Evolutionary conservation across 2,888 invertebrate genomes (phyloP).

Genomic region (Laspeyria flexula): DNA sequence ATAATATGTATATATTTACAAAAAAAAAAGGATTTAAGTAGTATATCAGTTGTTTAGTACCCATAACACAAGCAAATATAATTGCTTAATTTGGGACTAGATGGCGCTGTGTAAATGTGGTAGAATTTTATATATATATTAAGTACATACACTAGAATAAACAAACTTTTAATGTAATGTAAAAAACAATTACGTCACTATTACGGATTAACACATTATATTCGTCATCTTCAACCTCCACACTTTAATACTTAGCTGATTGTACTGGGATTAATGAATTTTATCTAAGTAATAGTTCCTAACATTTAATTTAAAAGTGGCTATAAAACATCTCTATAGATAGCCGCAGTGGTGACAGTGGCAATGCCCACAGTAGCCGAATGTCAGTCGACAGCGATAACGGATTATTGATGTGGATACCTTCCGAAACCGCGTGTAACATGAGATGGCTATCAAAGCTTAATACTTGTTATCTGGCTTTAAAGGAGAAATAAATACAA

Average conservation of each 20-base stretch:
- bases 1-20: no score
- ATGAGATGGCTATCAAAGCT: constrained; percentile 33
- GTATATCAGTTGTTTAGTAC: no score
- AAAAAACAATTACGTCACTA: no score
- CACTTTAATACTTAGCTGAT: not conserved
- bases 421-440: constrained; percentile 32
- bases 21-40: no score
- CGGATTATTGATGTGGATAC: constrained; percentile 64
- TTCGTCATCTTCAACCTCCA: not conserved
- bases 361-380: constrained; percentile 67
- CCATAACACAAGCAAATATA: no score
- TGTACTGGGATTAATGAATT: not conserved
- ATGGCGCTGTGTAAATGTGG: no score
- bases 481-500: constrained; percentile 1
- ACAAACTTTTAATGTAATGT: no score
- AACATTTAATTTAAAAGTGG: constrained; percentile 11
- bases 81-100: no score
- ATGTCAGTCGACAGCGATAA: constrained; percentile 62
- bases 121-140: no score
- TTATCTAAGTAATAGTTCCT: not conserved
- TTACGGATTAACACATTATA: not conserved
- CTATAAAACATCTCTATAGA: constrained; percentile 41
- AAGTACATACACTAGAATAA: no score
- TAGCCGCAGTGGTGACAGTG: constrained; percentile 25
- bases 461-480: constrained; percentile 39